Evolutionary conservation across 2,888 invertebrate genomes (phyloP), one percentile per base, ranked within the genome.

Genomic region (Leistus spinibarbis): DNA sequence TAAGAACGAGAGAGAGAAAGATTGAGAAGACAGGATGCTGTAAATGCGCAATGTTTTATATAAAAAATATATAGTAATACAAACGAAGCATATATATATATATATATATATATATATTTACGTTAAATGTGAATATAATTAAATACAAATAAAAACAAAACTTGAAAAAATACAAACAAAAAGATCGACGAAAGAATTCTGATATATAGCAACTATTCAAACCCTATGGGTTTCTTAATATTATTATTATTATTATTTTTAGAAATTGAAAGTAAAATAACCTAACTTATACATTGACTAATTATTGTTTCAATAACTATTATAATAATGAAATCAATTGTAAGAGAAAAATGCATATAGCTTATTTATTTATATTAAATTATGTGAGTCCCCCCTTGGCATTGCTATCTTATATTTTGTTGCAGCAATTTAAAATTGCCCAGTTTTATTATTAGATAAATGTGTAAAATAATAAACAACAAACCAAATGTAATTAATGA

Each of bases 361-460:
- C 73, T 73, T 66, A 73, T 73, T 73, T 73, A 73, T 73, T 73
- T 73, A 73, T 73, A 67, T 73, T 56, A 66, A 22, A 63, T 19
- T 22, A 19, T 19, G n/a, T 22, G 20, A 63, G n/a, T n/a, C 20
- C n/a, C 10, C 17, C n/a, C 23, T n/a, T 22, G 27, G 56, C 67
- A 73, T 73, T 66, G 73, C 73, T 73, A 65, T 73, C 73, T 73
- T 73, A 40, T 40, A 40, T 40, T 65, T 72, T 73, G 66, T 66
- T 73, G 66, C 67, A 66, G 73, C 73, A 73, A 73, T 73, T 73
- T 22, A 73, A 67, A 73, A 73, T 73, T 73, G 73, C 73, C 73
- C 65, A 56, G 22, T 63, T 60, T 53, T 72, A 65, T 65, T 70
- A 70, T 69, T 63, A 69, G 69, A 69, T 69, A 69, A 54, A 73